Evolutionary conservation across 2,113 vertebrate species (phyloP).

Genomic region (Psammodynastes pulverulentus): DNA sequence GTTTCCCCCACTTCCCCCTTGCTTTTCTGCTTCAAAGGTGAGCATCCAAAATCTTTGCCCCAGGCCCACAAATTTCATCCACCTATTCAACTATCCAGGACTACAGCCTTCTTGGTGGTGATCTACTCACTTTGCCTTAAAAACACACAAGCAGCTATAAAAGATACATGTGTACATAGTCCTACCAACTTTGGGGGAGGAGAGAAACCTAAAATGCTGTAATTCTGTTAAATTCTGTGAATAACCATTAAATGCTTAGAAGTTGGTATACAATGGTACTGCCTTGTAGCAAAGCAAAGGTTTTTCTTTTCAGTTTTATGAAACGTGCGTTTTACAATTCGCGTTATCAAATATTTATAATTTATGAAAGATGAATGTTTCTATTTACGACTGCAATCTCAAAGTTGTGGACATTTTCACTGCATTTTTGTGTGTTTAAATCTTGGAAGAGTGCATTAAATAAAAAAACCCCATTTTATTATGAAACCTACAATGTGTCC

Average conservation of each 20-base stretch:
- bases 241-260: slow-evolving; percentile 66
- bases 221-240: slow-evolving; percentile 67
- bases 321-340: slow-evolving; percentile 68
- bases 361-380: slow-evolving; percentile 75
- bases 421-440: slow-evolving; percentile 72
- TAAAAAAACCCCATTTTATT: slow-evolving; percentile 63
- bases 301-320: slow-evolving; percentile 60
- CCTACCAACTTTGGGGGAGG: slow-evolving; percentile 33
- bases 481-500: slow-evolving; percentile 36
- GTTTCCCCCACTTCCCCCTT: slow-evolving; percentile 13
- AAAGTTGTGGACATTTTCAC: slow-evolving; percentile 69
- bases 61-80: background rate
- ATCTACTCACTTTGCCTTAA: slow-evolving; percentile 77
- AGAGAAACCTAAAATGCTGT: slow-evolving; percentile 52
- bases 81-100: slow-evolving; percentile 7
- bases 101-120: slow-evolving; percentile 8
- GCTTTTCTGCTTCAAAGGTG: slow-evolving; percentile 13
- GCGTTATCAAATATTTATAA: slow-evolving; percentile 76
- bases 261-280: slow-evolving; percentile 52
- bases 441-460: slow-evolving; percentile 71
- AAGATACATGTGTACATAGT: slow-evolving; percentile 60
- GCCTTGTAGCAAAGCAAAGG: slow-evolving; percentile 66
- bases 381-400: slow-evolving; percentile 70
- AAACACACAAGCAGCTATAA: slow-evolving; percentile 35
- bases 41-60: slow-evolving; percentile 35